Evolutionary conservation across 1,140 invertebrate species (phyloP).

Genomic region (Aphelenchoides fujianensis): DNA sequence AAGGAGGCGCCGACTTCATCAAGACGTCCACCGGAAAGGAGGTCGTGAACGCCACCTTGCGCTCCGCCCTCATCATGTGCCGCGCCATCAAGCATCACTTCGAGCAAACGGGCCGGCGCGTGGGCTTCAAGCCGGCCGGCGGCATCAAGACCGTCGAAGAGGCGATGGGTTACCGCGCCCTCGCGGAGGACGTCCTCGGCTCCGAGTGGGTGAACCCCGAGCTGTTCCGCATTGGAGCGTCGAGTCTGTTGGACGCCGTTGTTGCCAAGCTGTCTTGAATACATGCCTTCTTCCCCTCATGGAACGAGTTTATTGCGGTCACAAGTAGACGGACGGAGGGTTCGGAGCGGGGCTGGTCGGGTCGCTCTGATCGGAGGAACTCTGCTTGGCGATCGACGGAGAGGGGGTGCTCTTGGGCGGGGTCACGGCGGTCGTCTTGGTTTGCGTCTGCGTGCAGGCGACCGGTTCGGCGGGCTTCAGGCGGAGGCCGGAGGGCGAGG

Average conservation of each 20-base stretch:
- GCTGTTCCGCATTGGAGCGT: constrained; percentile 90
- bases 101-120: constrained; percentile 64
- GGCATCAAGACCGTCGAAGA: constrained; percentile 84
- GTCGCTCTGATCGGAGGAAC: too few species aligned
- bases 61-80: constrained; percentile 87
- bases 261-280: constrained; percentile 26
- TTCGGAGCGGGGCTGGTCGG: too few species aligned
- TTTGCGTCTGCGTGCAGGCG: too few species aligned
- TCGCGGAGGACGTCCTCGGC: constrained; percentile 82
- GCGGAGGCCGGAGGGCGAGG: too few species aligned
- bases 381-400: too few species aligned
- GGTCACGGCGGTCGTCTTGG: too few species aligned
- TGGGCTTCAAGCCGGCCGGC: constrained; percentile 95
- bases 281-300: too few species aligned
- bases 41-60: constrained; percentile 84
- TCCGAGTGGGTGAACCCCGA: constrained; percentile 77
- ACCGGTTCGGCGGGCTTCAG: too few species aligned
- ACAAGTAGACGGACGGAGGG: too few species aligned
- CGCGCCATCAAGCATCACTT: constrained; percentile 82
- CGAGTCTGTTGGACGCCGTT: constrained; percentile 73
- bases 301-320: too few species aligned
- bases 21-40: constrained; percentile 99
- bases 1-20: constrained; percentile 82
- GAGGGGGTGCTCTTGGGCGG: too few species aligned
- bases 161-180: constrained; percentile 78